Base-by-base conservation (phyloP, 92 coral and sea anemone species). In the Metridium senile region DNA sequence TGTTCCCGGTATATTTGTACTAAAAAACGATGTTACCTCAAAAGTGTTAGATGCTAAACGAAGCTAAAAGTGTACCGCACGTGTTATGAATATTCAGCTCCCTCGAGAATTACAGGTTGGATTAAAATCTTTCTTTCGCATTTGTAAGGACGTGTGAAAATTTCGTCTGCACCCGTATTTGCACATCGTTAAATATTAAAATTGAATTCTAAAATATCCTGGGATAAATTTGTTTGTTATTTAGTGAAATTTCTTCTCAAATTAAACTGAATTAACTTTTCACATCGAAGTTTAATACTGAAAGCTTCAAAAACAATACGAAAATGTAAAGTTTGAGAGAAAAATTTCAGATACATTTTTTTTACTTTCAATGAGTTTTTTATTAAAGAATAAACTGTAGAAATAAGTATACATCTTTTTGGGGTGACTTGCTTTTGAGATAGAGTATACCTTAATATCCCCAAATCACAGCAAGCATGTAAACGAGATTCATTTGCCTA, bases 11-110 rank as follows among this genome's bases (percentile, higher is more conserved):
- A 39, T 39, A 39, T 39, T 39, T 39, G 13, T 39, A 39, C 49
- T 39, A 39, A 39, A 39, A 39, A 4, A 6, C 49, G 13, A 6
- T 39, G 8, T 4, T 4, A 39, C 17, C 21, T 54, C 17, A 9
- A 54, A 54, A 54, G 21, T 16, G 20, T 54, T 54, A 20, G 59
- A 16, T 19, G 23, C 4, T 54, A 54, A 54, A 54, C 20, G 25
- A 13, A 9, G 59, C 59, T 54, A 54, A 21, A 54, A 54, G n/a
- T n/a, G n/a, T n/a, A 39, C 49, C 17, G 21, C 78, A 73, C 78
- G 68, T 73, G 78, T 43, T 58, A 27, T 58, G 56, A 73, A 73
- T 73, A 58, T 25, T 73, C 58, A 73, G 57, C 7, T 31, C 56
- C 78, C 56, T 30, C 30, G 65, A 32, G 53, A 58, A 31, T 11